Evolutionary conservation across 2,888 invertebrate species (phyloP).

Genomic region (Chrysolina haemoptera): DNA sequence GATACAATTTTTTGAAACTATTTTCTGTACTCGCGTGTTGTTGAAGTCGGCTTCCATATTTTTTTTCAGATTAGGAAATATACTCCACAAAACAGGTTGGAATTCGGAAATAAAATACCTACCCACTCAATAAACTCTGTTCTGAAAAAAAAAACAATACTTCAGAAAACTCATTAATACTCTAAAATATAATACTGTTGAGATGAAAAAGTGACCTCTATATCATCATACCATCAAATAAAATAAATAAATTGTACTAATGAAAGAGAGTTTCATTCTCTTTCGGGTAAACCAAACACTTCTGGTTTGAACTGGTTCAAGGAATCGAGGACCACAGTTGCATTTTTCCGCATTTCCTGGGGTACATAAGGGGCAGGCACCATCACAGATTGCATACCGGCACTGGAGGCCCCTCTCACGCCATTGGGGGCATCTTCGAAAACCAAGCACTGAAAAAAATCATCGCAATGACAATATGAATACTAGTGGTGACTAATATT

Average conservation of each 20-base stretch:
- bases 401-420: slow-evolving; percentile 82
- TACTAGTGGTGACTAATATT: too few relatives aligned
- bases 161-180: neutral
- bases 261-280: slow-evolving; percentile 34
- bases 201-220: neutral
- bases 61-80: too few relatives aligned
- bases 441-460: slow-evolving; percentile 76
- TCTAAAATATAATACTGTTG: neutral
- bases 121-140: too few relatives aligned
- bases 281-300: slow-evolving; percentile 86
- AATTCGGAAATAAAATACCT: too few relatives aligned
- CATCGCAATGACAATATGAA: slow-evolving; percentile 1
- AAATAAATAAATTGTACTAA: slow-evolving; percentile 55
- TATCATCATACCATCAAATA: neutral
- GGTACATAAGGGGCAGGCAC: slow-evolving; percentile 79
- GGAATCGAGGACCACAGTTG: slow-evolving; percentile 82
- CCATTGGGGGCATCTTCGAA: slow-evolving; percentile 96
- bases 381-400: slow-evolving; percentile 91
- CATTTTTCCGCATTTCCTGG: slow-evolving; percentile 71
- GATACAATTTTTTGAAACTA: too few relatives aligned
- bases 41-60: too few relatives aligned
- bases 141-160: too few relatives aligned
- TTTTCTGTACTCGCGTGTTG: too few relatives aligned
- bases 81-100: too few relatives aligned
- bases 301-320: slow-evolving; percentile 88